These are phyloP conservation scores for Brevimyrus niger DNA, from an alignment of 2,113 vertebrate species.

Conservation along the genomic window DNA sequence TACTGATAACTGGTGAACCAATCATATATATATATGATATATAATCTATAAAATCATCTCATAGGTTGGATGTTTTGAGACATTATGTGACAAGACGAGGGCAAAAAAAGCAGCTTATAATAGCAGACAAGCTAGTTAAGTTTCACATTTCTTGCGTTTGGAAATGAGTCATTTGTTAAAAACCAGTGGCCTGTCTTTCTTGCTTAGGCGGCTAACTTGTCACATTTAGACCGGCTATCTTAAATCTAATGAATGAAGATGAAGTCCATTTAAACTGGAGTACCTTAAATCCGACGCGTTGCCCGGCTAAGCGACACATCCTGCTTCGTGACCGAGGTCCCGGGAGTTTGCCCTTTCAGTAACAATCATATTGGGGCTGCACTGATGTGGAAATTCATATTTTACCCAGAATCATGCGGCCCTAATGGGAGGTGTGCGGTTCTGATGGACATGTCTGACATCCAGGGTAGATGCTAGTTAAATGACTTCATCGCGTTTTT, in stretches of 20 bases:
- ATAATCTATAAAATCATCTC: not conserved
- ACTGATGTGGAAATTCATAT: not conserved
- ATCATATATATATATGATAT: no score
- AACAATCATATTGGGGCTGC: not conserved
- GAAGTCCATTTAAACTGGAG: not conserved
- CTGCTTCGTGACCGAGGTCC: not conserved
- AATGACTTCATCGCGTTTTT: not conserved
- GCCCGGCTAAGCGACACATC: not conserved
- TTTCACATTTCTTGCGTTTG: not conserved
- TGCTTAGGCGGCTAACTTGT: not conserved
- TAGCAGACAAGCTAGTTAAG: not conserved
- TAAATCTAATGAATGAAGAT: not conserved
- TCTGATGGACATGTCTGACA: not conserved
- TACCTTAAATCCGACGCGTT: not conserved
- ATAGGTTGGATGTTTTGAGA: not conserved
- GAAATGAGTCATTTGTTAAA: not conserved
- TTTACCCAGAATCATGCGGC: no score
- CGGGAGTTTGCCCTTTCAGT: not conserved
- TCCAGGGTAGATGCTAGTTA: not conserved
- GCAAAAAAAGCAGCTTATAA: not conserved
- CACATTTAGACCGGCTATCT: no score
- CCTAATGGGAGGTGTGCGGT: no score
- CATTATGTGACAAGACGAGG: not conserved
- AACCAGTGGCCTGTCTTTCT: not conserved
- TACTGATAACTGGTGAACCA: not conserved